A percentile compares a stretch with the other conserved stretches of the same genome.
These are phyloP conservation scores for Macrotus californicus DNA, from an alignment of 2,113 vertebrate genomes.

Conservation along the genomic window DNA sequence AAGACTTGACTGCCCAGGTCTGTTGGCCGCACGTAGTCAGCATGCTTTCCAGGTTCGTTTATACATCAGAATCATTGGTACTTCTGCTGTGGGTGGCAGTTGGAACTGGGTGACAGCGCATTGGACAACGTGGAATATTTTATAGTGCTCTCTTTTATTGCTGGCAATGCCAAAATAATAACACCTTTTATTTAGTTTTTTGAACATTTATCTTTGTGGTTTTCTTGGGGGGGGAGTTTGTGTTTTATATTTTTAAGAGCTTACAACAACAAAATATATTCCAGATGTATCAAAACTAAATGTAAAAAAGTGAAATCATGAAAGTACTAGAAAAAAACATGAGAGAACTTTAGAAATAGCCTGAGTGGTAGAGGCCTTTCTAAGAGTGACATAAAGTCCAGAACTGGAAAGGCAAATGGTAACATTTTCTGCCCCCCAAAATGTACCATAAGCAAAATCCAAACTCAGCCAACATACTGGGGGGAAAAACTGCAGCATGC, in stretches of 20 bases:
- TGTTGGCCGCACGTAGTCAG: background rate
- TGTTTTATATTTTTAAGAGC: constrained; percentile 5
- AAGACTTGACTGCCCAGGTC: background rate
- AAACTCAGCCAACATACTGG: background rate
- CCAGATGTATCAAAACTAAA: background rate
- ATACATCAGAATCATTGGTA: background rate
- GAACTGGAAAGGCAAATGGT: background rate
- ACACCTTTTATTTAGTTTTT: background rate
- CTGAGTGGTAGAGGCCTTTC: background rate
- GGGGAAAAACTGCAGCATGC: background rate
- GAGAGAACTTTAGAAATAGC: background rate
- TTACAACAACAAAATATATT: background rate
- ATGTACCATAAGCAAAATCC: background rate
- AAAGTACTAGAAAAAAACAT: background rate
- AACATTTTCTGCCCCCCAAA: background rate
- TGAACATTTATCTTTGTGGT: background rate
- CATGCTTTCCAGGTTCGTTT: background rate
- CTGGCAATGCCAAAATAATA: background rate
- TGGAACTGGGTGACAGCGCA: background rate
- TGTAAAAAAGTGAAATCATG: background rate
- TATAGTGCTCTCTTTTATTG: background rate
- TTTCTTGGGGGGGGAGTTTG: background rate
- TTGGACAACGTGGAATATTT: background rate
- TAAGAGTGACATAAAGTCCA: background rate
- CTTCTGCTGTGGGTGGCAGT: background rate